Base-by-base conservation (phyloP, 2,888 invertebrate genomes). In the Sepiola atlantica region DNA sequence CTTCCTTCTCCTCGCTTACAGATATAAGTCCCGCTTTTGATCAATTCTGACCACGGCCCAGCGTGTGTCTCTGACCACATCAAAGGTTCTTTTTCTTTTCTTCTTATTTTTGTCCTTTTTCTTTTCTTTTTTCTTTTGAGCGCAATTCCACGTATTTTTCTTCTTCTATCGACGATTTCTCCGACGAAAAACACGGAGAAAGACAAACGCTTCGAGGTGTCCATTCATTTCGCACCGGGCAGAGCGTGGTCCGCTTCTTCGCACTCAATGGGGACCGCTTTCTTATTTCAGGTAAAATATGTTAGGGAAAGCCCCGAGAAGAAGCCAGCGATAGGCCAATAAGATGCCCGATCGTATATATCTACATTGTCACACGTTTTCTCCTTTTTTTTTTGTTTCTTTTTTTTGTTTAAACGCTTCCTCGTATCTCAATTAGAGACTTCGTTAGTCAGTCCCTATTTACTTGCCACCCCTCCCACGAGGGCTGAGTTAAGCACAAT, bases 1-100 rank as follows among this genome's bases (percentile, higher is more conserved):
- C 77, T n/a, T 77, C 77, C n/a, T n/a, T 77, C 77, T 77, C n/a
- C 16, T 32, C 77, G 77, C 77, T 77, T 16, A 2, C n/a, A 77
- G 77, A 77, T n/a, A 77, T 12, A 18, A 32, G 21, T n/a, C 77
- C n/a, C n/a, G 45, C 45, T 45, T 77, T 77, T 77, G 77, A 77
- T 77, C 77, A 18, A 77, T n/a, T 77, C 77, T 77, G 77, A 77
- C 77, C 77, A 77, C 14, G 14, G 14, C 77, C 14, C 77, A 77
- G 77, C 77, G 77, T 77, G 77, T 77, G 77, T n/a, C 77, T n/a
- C 77, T 77, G 32, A 77, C 77, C 77, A 77, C 77, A 77, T 77
- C 77, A 77, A 77, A 77, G 32, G 77, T 14, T 77, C 77, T 32
- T 77, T 45, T 45, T 45, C 45, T 45, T 45, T 8, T 45, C 45